phyloP scores from a whole-genome alignment of 2,888 invertebrate genomes.

The Steinernema hermaphroditum region DNA sequence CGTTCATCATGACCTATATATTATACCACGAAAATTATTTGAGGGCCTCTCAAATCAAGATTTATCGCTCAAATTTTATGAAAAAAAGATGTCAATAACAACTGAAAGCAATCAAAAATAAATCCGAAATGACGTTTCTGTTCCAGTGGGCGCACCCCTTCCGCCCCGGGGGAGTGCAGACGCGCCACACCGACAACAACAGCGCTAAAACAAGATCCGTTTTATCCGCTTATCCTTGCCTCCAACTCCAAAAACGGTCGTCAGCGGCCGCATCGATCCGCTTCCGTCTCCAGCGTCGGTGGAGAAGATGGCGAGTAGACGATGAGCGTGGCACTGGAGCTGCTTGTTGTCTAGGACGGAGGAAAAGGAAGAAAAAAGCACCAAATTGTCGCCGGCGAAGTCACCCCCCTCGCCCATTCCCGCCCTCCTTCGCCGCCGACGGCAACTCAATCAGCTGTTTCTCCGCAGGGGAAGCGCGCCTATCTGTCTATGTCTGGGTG shows the following conservation, averaged over 20 bases:
- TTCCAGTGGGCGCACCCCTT: background rate
- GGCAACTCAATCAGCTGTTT: conserved; percentile 9
- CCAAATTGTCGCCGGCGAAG: background rate
- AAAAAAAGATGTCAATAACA: no score
- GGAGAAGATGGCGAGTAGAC: background rate
- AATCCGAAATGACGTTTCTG: background rate
- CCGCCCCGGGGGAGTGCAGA: no score
- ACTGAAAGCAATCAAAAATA: background rate
- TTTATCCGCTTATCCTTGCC: background rate
- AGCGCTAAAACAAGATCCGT: background rate
- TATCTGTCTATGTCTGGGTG: background rate
- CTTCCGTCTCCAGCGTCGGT: background rate
- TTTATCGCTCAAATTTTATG: no score
- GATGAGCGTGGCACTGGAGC: background rate
- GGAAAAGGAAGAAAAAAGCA: background rate
- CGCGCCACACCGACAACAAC: background rate
- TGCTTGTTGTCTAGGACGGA: background rate
- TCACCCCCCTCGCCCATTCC: background rate
- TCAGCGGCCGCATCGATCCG: background rate
- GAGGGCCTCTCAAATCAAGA: no score
- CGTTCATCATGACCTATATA: no score
- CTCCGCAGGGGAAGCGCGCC: background rate
- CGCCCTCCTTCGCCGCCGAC: background rate
- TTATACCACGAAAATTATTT: no score
- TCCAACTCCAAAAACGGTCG: background rate